A percentile compares a stretch with the other conserved stretches of the same genome.
phyloP scores from a whole-genome alignment of 92 coral and sea anemone genomes.

The Parazoanthus darwini region DNA sequence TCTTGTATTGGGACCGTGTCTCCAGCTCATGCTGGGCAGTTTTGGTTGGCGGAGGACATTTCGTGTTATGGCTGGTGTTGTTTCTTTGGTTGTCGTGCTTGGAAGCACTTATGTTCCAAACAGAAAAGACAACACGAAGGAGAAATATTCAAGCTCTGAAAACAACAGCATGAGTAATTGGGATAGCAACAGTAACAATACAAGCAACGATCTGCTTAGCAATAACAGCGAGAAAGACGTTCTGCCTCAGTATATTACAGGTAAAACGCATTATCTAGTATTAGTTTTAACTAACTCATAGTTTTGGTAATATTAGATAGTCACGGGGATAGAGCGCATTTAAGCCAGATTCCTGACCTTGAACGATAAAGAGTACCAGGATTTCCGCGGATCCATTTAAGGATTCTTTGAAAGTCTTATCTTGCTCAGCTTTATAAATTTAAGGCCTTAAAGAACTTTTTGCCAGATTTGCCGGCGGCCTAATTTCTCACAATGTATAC shows the following conservation, averaged over 20 bases:
- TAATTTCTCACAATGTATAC: too few relatives aligned
- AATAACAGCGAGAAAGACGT: neutral
- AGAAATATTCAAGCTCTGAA: neutral
- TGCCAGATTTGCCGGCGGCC: too few relatives aligned
- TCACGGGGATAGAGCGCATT: too few relatives aligned
- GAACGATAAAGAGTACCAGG: too few relatives aligned
- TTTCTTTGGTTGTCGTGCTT: neutral
- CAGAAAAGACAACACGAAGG: neutral
- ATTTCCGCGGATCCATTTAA: too few relatives aligned
- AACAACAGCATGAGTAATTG: neutral
- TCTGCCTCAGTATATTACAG: neutral
- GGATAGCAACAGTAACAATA: neutral
- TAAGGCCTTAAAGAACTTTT: too few relatives aligned
- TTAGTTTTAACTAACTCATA: too few relatives aligned
- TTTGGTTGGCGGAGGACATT: conserved; percentile 24
- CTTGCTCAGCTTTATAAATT: too few relatives aligned
- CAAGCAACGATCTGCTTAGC: neutral
- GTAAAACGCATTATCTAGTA: neutral
- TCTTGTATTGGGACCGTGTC: conserved; percentile 10
- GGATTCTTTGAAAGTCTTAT: too few relatives aligned
- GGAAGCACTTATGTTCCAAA: conserved; percentile 21
- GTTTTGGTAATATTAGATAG: too few relatives aligned
- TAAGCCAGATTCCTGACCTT: too few relatives aligned
- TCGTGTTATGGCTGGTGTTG: conserved; percentile 19
- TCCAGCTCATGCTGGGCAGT: neutral